A percentile compares a stretch with the other conserved stretches of the same genome.
phyloP scores from a whole-genome alignment of 30 jellyfish, hydroid and myxozoan species.

The Rhopilema esculentum region DNA sequence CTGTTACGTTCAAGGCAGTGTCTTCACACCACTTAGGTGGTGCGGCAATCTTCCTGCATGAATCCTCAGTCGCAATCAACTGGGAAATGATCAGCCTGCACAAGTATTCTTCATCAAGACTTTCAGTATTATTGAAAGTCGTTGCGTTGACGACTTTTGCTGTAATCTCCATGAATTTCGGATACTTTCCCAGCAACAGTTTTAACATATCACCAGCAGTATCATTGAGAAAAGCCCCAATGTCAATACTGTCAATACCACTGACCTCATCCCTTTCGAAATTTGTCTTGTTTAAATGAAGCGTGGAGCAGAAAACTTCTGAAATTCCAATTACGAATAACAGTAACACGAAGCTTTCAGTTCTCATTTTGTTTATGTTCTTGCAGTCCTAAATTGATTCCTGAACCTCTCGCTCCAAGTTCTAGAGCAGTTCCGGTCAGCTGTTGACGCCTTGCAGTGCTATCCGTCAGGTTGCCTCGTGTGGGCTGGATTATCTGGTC shows the following conservation, averaged over 20 bases:
- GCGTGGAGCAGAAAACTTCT: background rate
- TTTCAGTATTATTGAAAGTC: background rate
- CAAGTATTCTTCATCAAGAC: background rate
- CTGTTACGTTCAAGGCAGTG: background rate
- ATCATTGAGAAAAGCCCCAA: background rate
- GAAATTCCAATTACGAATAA: background rate
- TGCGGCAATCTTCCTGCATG: background rate
- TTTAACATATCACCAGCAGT: background rate
- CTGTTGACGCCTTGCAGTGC: no score
- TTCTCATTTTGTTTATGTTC: background rate
- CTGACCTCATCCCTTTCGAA: background rate
- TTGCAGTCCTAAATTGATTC: no score
- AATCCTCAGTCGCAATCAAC: background rate
- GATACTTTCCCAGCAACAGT: slow-evolving; percentile 7
- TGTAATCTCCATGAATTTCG: background rate
- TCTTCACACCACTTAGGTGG: background rate
- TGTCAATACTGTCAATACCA: background rate
- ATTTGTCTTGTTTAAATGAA: background rate
- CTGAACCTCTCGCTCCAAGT: no score
- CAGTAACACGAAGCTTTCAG: background rate
- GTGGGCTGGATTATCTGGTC: no score
- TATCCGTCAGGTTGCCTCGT: no score
- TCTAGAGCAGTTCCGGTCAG: no score
- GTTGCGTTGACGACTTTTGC: background rate
- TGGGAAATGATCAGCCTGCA: slow-evolving; percentile 4